Conservation (phyloP, 2,797 vertebrate genomes). For the Rhinichthys osculus region DNA sequence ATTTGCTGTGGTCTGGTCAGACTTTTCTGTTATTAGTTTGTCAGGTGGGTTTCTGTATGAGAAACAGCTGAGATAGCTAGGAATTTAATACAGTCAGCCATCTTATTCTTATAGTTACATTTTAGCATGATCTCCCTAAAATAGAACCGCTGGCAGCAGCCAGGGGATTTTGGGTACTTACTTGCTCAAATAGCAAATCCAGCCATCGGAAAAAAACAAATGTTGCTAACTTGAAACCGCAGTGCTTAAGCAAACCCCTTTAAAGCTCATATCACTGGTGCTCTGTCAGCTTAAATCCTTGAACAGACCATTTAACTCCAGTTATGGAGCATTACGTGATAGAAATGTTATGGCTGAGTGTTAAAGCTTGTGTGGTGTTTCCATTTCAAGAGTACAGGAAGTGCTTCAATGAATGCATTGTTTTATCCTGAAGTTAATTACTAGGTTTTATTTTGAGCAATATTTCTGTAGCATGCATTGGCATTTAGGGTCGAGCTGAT, state of each 20-base stretch:
- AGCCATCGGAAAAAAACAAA: conserved; percentile 22
- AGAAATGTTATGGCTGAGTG: conserved; percentile 1
- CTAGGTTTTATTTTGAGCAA: conserved; percentile 9
- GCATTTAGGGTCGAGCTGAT: background rate
- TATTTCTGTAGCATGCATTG: background rate
- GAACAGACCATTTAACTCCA: conserved; percentile 15
- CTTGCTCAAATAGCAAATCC: conserved; percentile 11
- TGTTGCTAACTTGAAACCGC: conserved; percentile 23
- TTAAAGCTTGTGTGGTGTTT: background rate
- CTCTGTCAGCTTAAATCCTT: conserved; percentile 19
- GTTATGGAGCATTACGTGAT: conserved; percentile 13
- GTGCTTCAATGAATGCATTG: conserved; percentile 19
- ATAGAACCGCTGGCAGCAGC: background rate
- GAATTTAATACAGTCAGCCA: background rate
- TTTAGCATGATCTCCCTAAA: conserved; percentile 11
- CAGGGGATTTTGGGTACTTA: conserved; percentile 28
- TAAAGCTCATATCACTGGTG: conserved; percentile 1
- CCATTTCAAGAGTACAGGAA: background rate
- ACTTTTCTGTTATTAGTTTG: background rate
- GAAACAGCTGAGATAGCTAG: background rate
- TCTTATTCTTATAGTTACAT: conserved; percentile 15
- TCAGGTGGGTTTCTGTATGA: background rate
- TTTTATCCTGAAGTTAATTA: background rate
- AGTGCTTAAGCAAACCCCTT: conserved; percentile 6
- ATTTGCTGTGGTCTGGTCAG: background rate